These are phyloP conservation scores for Burhinus bistriatus DNA, from an alignment of 2,113 vertebrate species.

Conservation along the genomic window DNA sequence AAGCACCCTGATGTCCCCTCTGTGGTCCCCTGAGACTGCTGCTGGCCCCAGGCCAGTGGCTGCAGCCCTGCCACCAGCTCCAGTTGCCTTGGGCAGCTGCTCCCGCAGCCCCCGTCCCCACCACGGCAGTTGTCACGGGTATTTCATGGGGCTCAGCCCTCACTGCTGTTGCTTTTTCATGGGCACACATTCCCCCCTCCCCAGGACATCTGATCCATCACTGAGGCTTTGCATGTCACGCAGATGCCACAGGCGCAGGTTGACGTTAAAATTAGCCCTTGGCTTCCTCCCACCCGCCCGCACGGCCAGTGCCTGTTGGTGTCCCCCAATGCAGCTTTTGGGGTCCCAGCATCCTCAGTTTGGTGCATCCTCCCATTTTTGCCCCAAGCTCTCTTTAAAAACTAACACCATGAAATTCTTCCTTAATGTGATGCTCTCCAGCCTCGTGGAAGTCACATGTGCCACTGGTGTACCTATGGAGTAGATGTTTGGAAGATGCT, in stretches of 20 bases:
- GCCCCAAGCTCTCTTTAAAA: neutral
- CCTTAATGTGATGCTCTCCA: rapidly evolving
- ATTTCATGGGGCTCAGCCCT: neutral
- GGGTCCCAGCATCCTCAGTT: too few relatives aligned
- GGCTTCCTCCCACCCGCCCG: rapidly evolving
- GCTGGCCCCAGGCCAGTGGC: neutral
- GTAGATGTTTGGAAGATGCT: neutral
- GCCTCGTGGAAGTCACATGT: rapidly evolving
- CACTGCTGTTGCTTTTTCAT: neutral
- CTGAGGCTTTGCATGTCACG: neutral
- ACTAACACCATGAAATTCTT: rapidly evolving
- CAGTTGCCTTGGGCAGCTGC: neutral
- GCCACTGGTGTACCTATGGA: rapidly evolving
- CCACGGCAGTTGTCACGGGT: neutral
- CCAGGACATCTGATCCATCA: neutral
- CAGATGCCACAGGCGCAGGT: neutral
- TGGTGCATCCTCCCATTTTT: neutral
- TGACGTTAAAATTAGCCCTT: constrained; percentile 18
- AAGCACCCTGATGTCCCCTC: neutral
- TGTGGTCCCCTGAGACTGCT: rapidly evolving
- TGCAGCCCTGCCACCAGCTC: neutral
- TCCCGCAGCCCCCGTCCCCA: neutral
- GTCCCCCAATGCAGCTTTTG: neutral
- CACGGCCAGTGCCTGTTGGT: rapidly evolving
- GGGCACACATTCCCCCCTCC: rapidly evolving